phyloP scores from a whole-genome alignment of 2,797 vertebrate genomes.

The Macropus fuliginosus region DNA sequence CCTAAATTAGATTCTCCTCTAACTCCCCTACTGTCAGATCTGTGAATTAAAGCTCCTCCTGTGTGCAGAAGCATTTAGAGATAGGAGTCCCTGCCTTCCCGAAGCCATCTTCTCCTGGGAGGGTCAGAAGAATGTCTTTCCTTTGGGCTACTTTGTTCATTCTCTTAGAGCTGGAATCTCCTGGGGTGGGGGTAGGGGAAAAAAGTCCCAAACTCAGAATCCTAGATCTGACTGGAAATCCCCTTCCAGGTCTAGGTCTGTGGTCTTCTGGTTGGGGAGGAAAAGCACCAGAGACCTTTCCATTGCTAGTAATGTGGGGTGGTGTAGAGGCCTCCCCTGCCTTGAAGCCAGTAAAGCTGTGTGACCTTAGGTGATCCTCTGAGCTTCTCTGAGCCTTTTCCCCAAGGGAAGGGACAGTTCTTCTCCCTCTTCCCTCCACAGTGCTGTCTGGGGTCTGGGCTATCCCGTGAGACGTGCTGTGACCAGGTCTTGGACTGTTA shows the following conservation, averaged over 20 bases:
- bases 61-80: not conserved
- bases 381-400: not conserved
- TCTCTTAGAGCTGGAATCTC: not conserved
- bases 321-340: not conserved
- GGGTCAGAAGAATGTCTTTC: not conserved
- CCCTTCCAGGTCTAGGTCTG: not conserved
- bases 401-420: not conserved
- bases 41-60: not conserved
- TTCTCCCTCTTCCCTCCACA: not conserved
- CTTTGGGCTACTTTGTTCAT: not conserved
- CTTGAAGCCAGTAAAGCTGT: not conserved
- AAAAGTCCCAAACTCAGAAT: not conserved
- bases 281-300: not conserved
- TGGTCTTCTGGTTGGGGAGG: too few relatives aligned
- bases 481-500: not conserved
- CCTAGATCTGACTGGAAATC: not conserved
- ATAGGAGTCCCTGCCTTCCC: not conserved
- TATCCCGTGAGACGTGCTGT: fast-evolving
- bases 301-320: not conserved
- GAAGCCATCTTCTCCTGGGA: not conserved
- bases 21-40: not conserved
- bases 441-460: not conserved
- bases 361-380: not conserved
- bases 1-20: not conserved
- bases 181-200: not conserved